A percentile compares a stretch with the other conserved stretches of the same genome.
Conservation (phyloP, 2,113 vertebrate genomes). For the Megaleporinus macrocephalus region DNA sequence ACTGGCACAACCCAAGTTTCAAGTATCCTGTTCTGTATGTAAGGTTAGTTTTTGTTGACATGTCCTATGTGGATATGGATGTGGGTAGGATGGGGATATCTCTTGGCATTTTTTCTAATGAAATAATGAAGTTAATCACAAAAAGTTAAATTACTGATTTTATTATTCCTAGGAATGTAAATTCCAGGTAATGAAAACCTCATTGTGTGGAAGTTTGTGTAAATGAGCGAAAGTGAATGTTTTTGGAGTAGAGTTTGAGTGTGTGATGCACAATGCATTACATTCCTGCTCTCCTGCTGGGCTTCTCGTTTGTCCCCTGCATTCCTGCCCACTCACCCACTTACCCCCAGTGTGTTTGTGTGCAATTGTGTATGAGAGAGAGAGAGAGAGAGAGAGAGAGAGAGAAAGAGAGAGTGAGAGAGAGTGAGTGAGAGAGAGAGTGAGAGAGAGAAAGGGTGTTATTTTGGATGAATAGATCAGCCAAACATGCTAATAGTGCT, state of each 20-base stretch:
- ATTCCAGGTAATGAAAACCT: background rate
- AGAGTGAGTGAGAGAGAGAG: background rate
- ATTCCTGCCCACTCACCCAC: constrained; percentile 42
- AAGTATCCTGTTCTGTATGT: no score
- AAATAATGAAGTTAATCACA: no score
- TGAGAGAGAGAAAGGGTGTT: background rate
- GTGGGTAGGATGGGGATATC: no score
- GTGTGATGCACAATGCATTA: constrained; percentile 47
- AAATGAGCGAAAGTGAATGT: constrained; percentile 13
- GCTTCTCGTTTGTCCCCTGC: constrained; percentile 37
- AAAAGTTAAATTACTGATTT: no score
- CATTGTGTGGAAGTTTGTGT: constrained; percentile 42
- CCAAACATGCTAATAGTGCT: no score
- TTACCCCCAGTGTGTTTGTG: constrained; percentile 13
- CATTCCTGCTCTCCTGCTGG: constrained; percentile 48
- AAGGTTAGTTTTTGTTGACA: no score
- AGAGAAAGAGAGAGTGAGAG: background rate
- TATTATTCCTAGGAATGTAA: background rate
- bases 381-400: background rate
- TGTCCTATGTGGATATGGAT: no score
- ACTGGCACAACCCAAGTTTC: no score
- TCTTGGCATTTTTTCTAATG: no score
- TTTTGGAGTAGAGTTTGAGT: constrained; percentile 23
- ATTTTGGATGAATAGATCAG: no score
- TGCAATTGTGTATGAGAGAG: constrained; percentile 22